Evolutionary conservation across 2,113 vertebrate species (phyloP).

Genomic region (Eublepharis macularius): DNA sequence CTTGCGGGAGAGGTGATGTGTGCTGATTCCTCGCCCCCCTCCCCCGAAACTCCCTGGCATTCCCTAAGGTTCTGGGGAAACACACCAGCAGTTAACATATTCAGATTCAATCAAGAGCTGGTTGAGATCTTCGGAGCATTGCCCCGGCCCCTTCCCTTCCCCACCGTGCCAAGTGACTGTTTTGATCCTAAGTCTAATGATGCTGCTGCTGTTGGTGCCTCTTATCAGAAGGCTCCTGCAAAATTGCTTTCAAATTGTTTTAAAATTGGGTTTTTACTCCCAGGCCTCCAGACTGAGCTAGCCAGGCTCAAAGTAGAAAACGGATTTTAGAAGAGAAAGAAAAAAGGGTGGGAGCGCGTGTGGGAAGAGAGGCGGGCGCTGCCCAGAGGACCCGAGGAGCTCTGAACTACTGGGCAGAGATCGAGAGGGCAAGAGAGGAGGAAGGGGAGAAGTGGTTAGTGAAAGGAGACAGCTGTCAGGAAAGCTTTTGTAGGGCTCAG

Average conservation of each 20-base stretch:
- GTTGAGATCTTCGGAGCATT: not conserved
- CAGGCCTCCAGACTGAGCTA: slow-evolving; percentile 1
- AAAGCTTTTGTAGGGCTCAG: not conserved
- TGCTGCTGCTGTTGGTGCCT: not conserved
- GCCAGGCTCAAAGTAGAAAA: not conserved
- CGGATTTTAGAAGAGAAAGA: not conserved
- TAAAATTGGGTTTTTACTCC: slow-evolving; percentile 25
- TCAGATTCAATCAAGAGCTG: not conserved
- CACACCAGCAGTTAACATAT: not conserved
- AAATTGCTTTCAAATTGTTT: slow-evolving; percentile 53
- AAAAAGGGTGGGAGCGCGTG: not conserved
- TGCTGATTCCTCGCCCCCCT: not conserved
- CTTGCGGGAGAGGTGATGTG: not conserved
- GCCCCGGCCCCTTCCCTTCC: accelerated
- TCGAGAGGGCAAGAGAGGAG: not conserved
- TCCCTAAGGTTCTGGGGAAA: not conserved
- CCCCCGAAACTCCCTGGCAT: not conserved
- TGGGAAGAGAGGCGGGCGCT: not conserved
- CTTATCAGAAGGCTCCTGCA: slow-evolving; percentile 31
- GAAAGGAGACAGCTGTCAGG: not conserved
- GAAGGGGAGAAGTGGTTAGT: not conserved
- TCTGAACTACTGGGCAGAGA: not conserved
- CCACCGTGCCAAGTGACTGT: not conserved
- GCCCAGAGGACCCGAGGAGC: not conserved
- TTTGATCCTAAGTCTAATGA: slow-evolving; percentile 32